phyloP scores from a whole-genome alignment of 2,888 invertebrate genomes.

The Strigamia transsilvanica region DNA sequence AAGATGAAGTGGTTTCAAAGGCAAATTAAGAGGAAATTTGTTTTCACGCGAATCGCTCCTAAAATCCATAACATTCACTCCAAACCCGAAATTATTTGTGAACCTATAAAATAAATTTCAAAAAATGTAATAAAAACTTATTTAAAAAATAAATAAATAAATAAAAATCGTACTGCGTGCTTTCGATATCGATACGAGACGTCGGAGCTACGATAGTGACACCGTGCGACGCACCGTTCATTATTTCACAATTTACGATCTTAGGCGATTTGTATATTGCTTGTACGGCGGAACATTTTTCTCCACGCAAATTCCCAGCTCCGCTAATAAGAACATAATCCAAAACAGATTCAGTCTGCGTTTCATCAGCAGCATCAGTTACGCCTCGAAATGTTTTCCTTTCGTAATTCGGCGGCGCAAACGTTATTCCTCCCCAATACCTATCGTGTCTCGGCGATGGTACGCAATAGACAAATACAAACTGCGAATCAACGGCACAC shows the following conservation, averaged over 20 bases:
- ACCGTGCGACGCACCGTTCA: constrained; percentile 86
- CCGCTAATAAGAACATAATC: constrained; percentile 80
- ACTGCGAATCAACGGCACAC: constrained; percentile 82
- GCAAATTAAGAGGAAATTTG: constrained; percentile 86
- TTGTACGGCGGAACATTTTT: constrained; percentile 91
- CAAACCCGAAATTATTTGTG: constrained; percentile 85
- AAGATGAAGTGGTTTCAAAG: constrained; percentile 76
- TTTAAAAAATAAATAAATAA: neutral
- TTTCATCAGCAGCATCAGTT: neutral
- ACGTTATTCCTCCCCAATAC: constrained; percentile 97
- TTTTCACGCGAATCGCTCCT: constrained; percentile 92
- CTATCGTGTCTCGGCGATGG: constrained; percentile 70
- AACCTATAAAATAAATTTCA: constrained; percentile 65
- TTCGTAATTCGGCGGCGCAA: constrained; percentile 89
- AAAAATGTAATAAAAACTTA: neutral
- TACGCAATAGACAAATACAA: constrained; percentile 95
- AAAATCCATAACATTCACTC: constrained; percentile 86
- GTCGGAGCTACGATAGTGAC: constrained; percentile 90
- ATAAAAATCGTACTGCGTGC: constrained; percentile 68
- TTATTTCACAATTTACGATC: constrained; percentile 79
- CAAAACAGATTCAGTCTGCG: constrained; percentile 75
- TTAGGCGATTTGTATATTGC: constrained; percentile 85
- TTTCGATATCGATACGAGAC: constrained; percentile 77
- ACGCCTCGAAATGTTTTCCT: neutral
- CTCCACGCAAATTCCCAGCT: constrained; percentile 94